A percentile compares a stretch with the other conserved stretches of the same genome.
phyloP scores from a whole-genome alignment of 2,797 vertebrate species.

The Thunnus albacares region DNA sequence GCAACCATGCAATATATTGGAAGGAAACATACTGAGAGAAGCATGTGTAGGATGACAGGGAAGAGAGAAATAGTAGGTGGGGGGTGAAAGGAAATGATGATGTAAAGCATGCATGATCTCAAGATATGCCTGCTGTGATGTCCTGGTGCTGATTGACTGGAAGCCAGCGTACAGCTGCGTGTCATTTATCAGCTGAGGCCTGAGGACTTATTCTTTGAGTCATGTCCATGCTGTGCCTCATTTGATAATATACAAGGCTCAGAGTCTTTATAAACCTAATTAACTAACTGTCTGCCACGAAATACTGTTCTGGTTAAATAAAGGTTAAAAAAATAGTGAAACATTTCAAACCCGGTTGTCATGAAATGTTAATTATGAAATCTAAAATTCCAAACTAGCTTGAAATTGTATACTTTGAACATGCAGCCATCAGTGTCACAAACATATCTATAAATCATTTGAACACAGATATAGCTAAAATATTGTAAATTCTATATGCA shows the following conservation, averaged over 20 bases:
- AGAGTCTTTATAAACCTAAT: background rate
- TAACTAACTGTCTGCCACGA: background rate
- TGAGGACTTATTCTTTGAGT: background rate
- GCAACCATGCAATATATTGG: background rate
- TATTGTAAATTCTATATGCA: background rate
- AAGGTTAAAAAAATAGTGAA: background rate
- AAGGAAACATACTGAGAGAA: conserved; percentile 13
- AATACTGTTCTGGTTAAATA: background rate
- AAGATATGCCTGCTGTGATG: conserved; percentile 48
- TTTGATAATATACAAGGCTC: background rate
- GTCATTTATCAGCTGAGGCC: conserved; percentile 26
- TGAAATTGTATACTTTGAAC: background rate
- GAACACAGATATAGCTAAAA: background rate
- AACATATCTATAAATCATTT: background rate
- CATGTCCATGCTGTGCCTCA: conserved; percentile 18
- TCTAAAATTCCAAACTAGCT: background rate
- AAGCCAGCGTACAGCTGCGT: conserved; percentile 42
- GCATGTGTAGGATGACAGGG: background rate
- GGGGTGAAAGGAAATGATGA: conserved; percentile 45
- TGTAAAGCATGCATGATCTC: conserved; percentile 53
- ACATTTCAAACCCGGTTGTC: background rate
- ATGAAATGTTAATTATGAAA: background rate
- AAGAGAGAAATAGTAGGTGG: conserved; percentile 6
- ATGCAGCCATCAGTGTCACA: background rate
- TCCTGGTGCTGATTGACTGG: conserved; percentile 48